Evolutionary conservation across 1,140 invertebrate genomes (phyloP).

Genomic region (Heliconius hermathena): DNA sequence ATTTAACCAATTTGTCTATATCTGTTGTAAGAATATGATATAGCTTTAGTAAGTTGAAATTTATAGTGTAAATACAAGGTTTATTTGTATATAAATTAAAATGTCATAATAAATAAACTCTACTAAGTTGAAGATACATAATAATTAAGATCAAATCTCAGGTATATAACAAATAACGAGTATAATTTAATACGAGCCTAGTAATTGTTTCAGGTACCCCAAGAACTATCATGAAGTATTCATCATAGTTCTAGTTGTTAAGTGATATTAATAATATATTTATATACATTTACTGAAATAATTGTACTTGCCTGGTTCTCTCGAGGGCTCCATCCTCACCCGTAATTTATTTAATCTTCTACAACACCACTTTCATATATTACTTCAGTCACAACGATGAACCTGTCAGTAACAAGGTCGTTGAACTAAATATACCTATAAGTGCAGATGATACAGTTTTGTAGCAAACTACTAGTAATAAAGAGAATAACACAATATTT

Average conservation of each 20-base stretch:
- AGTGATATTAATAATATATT: conserved; percentile 6
- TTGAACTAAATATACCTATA: conserved; percentile 81
- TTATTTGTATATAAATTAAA: no score
- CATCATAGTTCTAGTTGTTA: no score
- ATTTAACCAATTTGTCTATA: no score
- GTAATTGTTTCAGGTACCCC: not conserved
- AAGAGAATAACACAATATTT: conserved; percentile 46
- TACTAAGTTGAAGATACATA: no score
- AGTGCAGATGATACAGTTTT: conserved; percentile 58
- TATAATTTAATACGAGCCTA: not conserved
- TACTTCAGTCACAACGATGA: conserved; percentile 77
- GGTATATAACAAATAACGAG: not conserved
- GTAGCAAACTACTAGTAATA: conserved; percentile 43
- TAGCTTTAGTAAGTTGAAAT: no score
- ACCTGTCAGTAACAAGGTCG: conserved; percentile 82
- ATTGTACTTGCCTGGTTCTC: conserved; percentile 71
- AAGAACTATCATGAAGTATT: not conserved
- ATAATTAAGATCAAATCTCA: not conserved
- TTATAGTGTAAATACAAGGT: no score
- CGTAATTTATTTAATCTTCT: conserved; percentile 61
- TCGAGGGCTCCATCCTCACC: conserved; percentile 75
- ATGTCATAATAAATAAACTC: no score
- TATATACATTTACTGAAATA: not conserved
- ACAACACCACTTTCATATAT: conserved; percentile 76
- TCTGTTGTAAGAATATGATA: no score